Evolutionary conservation across 2,888 invertebrate species (phyloP), one percentile per base, ranked within the genome.

Genomic region (Lycophotia porphyrea): DNA sequence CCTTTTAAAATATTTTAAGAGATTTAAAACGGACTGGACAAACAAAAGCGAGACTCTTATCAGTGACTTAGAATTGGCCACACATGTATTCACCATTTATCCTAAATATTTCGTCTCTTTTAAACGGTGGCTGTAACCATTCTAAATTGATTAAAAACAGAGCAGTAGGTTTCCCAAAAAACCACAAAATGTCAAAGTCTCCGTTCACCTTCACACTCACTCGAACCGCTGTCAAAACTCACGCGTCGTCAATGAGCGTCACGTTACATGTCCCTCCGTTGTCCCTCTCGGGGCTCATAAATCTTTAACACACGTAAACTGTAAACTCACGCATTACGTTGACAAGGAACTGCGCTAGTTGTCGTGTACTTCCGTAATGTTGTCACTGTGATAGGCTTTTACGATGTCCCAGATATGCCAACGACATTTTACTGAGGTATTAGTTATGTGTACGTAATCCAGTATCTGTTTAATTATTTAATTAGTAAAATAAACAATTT

Each of bases 321-420:
- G n/a, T 72, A 72, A 79, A 80, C 44, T 72, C 15, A 61, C 34
- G 68, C 68, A 71, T 68, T 69, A 83, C 55, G 11, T 72, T 67
- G 52, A 67, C 61, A 42, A 60, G 74, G 47, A 55, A 52, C 75
- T 73, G 27, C 72, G 71, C n/a, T 13, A n/a, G 34, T n/a, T 60
- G 34, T 66, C 44, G 58, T 44, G 27, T 63, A 42, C 15, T 63
- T 63, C 63, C 63, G 63, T 63, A 42, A 63, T 63, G 39, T 63
- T 18, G 63, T 49, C 31, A 8, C 34, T 21, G 8, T 15, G 31
- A 24, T 31, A 55, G 27, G 61, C n/a, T 69, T 81, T 71, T 80
- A 81, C 15, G 52, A 55, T 58, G 55, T 71, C 44, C 36, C 18
- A 27, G 36, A 58, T 27, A 18, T 21, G 15, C n/a, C n/a, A 55